Evolutionary conservation across 1,140 invertebrate genomes (phyloP).

Genomic region (Nymphalis io): DNA sequence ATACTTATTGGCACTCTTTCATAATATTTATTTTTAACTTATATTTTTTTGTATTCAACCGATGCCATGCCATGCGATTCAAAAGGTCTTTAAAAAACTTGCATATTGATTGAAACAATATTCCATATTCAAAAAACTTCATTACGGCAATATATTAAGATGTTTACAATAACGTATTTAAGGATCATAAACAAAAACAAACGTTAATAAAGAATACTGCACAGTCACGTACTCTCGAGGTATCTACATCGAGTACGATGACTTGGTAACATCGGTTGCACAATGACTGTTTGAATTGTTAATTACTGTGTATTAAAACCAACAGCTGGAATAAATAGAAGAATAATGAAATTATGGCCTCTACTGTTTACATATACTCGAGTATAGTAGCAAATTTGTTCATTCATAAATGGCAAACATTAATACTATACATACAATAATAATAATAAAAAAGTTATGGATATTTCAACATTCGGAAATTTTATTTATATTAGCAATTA

Average conservation of each 20-base stretch:
- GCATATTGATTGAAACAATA: not conserved
- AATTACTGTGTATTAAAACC: conserved; percentile 35
- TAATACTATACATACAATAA: too few relatives aligned
- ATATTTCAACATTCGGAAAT: too few relatives aligned
- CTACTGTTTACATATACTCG: not conserved
- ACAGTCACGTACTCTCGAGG: conserved; percentile 39
- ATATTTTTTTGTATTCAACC: too few relatives aligned
- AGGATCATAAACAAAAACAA: conserved; percentile 13
- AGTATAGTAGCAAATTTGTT: too few relatives aligned
- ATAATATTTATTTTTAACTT: too few relatives aligned
- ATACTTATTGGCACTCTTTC: too few relatives aligned
- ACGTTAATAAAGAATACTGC: conserved; percentile 35
- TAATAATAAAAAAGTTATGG: too few relatives aligned
- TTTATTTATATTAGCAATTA: too few relatives aligned
- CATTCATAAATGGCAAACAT: too few relatives aligned
- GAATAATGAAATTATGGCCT: not conserved
- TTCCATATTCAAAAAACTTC: not conserved
- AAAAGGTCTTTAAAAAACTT: too few relatives aligned
- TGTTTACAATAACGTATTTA: conserved; percentile 3
- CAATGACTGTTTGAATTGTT: conserved; percentile 45
- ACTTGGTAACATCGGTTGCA: conserved; percentile 57
- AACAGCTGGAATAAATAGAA: conserved; percentile 7
- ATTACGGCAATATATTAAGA: not conserved
- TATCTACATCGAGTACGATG: conserved; percentile 48
- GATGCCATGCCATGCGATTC: too few relatives aligned